Evolutionary conservation across 2,113 vertebrate genomes (phyloP), one percentile per base, ranked within the genome.

Genomic region (Trichomycterus rosablanca): DNA sequence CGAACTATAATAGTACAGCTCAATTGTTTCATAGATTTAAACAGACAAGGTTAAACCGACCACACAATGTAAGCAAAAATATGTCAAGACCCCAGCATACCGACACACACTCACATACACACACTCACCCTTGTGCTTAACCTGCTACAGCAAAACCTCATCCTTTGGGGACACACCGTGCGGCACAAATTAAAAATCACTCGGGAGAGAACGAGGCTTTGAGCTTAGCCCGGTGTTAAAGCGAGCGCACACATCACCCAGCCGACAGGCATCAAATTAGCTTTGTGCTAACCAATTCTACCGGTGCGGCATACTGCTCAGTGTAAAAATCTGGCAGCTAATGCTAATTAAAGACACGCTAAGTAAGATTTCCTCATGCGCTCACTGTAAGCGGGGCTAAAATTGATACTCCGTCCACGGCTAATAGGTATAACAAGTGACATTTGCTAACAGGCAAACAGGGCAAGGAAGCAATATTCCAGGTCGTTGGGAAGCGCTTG

Each of bases 11-110:
- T n/a, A n/a, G n/a, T n/a, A n/a, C n/a, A n/a, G n/a, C n/a, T n/a
- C n/a, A n/a, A n/a, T n/a, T n/a, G n/a, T n/a, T n/a, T n/a, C n/a
- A n/a, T n/a, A n/a, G n/a, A n/a, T n/a, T n/a, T n/a, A n/a, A n/a
- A n/a, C n/a, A 77, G 73, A 50, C 62, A 59, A 65, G 75, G 77
- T 81, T 82, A 82, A 84, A 74, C 76, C 78, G 64, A 57, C 46
- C 63, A 67, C 67, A 50, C 16, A 50, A 35, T 58, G 45, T 42
- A 56, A 26, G 24, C 51, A 48, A 12, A 35, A 35, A 28, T 12
- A 15, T 32, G 30, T 4, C 30, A 8, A 34, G 7, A 52, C 24
- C 26, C 50, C n/a, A n/a, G 16, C 49, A 57, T 32, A 37, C 49
- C 52, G 42, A 63, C 67, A 55, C 40, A 37, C 37, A 55, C 42